These are phyloP conservation scores for Lepidonotus clava DNA, from an alignment of 2,888 invertebrate genomes.

Conservation along the genomic window DNA sequence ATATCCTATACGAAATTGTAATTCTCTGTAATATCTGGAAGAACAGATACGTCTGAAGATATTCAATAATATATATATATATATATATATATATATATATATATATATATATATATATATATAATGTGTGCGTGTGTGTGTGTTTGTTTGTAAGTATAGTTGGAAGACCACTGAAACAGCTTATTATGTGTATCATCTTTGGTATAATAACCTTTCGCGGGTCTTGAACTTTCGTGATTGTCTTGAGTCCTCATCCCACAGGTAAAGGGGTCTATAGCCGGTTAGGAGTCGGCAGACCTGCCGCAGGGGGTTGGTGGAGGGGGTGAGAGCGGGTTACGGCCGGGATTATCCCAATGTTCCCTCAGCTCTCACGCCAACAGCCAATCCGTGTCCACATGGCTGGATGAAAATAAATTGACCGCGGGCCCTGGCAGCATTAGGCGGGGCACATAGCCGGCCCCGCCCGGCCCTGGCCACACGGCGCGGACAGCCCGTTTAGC, in stretches of 20 bases:
- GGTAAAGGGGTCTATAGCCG: not conserved
- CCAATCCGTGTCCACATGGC: conserved; percentile 8
- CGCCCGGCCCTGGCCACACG: not conserved
- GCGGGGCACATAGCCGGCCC: conserved; percentile 28
- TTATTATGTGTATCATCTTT: too few species aligned
- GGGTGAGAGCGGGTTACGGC: not conserved
- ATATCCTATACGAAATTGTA: too few species aligned
- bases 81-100: too few species aligned
- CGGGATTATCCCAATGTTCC: not conserved
- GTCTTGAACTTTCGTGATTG: too few species aligned
- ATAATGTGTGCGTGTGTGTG: too few species aligned
- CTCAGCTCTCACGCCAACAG: conserved; percentile 1
- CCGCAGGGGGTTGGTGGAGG: too few species aligned
- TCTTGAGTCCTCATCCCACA: not conserved
- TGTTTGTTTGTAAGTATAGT: not conserved
- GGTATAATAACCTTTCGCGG: too few species aligned
- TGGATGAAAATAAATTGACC: conserved; percentile 41
- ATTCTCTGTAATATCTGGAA: too few species aligned
- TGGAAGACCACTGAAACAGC: too few species aligned
- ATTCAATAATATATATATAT: too few species aligned
- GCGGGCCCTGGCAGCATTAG: not conserved
- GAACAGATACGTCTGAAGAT: too few species aligned
- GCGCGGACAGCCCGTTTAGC: conserved; percentile 40
- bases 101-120: too few species aligned
- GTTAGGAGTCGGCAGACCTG: not conserved